These are phyloP conservation scores for Pyrocoelia pectoralis DNA, from an alignment of 2,888 invertebrate genomes.

Conservation along the genomic window DNA sequence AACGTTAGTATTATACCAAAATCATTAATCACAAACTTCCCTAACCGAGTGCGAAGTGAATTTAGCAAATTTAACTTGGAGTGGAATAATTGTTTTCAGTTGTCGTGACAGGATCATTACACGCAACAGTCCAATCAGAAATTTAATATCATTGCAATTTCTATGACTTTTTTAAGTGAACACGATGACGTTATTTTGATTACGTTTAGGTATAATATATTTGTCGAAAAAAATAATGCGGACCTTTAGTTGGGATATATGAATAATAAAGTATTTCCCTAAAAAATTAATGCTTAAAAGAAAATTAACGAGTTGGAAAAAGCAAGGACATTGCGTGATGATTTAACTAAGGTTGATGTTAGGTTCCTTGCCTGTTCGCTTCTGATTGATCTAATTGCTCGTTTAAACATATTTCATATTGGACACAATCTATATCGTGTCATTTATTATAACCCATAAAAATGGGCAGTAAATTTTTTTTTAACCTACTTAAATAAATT, in stretches of 20 bases:
- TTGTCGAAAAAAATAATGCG: neutral
- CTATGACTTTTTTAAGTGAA: neutral
- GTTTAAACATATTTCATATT: conserved; percentile 34
- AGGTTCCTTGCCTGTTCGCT: conserved; percentile 41
- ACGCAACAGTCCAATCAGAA: conserved; percentile 1
- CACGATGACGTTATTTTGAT: neutral
- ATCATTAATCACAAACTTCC: conserved; percentile 1
- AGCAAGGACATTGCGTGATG: conserved; percentile 39
- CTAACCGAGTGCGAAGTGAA: conserved; percentile 1
- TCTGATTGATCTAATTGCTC: conserved; percentile 42
- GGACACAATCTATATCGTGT: conserved; percentile 34
- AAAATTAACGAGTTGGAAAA: conserved; percentile 11
- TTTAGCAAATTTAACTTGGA: neutral
- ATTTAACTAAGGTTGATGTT: conserved; percentile 41
- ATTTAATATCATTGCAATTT: conserved; percentile 1
- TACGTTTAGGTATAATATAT: neutral
- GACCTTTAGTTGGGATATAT: conserved; percentile 3
- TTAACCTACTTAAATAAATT: conserved; percentile 11
- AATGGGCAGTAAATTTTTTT: conserved; percentile 14
- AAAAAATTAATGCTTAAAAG: neutral
- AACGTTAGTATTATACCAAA: neutral
- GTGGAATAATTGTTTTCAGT: conserved; percentile 1
- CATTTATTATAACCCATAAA: conserved; percentile 32
- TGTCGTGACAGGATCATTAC: conserved; percentile 1
- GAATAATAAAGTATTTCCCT: conserved; percentile 6